Base-by-base conservation (phyloP, 2,113 vertebrate genomes). In the Pomatostomus ruficeps region DNA sequence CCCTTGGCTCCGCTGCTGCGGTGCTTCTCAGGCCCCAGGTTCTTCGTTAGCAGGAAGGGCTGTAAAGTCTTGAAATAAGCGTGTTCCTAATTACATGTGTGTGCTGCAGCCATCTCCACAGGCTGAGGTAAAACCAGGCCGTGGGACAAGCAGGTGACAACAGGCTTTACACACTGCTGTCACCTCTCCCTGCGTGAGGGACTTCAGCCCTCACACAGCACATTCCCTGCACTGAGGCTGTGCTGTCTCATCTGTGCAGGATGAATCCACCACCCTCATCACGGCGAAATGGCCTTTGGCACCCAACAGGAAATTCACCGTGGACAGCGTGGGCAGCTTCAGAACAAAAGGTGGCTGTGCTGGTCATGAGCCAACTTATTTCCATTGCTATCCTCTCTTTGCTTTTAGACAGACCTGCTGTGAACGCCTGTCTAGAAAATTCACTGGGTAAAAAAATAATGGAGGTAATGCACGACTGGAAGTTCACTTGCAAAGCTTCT, bases 241-340 rank as follows among this genome's bases (percentile, higher is more conserved):
- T 3, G 1, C 36, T 67, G 4, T n/a, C 43, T 51, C 22, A 0
- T 14, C 48, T 3, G 35, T 12, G 1, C 31, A 4, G 81, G 82
- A 36, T 38, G 66, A 61, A 51, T 24, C 66, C 61, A 38, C 26
- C 74, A 17, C 62, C 12, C n/a, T 67, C 7, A 2, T 46, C 21
- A 14, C 1, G 11, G 49, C 1, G 0, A 57, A 89, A 71, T 5
- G 35, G 49, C 49, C 86, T 83, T 57, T 36, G 54, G 76, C 68
- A 65, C 46, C 33, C 59, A 58, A 6, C 54, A 62, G 68, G 54
- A 88, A 68, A 81, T 62, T 68, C 48, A 52, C 48, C 11, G 0
- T 5, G 29, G 72, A 7, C 26, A 86, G 45, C 0, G 2, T 48
- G 83, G 83, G 68, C 52, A 71, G 77, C 36, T 61, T 48, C 19